Evolutionary conservation across 2,888 invertebrate species (phyloP).

Genomic region (Ashinkailepas kermadecensis): DNA sequence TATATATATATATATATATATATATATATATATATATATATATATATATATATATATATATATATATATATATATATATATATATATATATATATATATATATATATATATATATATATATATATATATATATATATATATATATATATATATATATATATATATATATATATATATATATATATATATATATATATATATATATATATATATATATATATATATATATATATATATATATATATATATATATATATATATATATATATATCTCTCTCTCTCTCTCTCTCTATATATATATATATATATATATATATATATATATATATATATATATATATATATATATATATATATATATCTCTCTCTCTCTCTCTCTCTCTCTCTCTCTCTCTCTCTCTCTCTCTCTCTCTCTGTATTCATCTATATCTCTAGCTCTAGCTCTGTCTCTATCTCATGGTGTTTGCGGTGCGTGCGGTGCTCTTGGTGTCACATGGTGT

Average conservation of each 20-base stretch:
- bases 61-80: not conserved
- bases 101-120: not conserved
- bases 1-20: too few species aligned
- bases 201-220: too few species aligned
- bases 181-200: too few species aligned
- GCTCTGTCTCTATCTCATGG: not conserved
- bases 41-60: too few species aligned
- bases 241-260: too few species aligned
- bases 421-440: too few species aligned
- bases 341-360: not conserved
- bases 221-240: not conserved
- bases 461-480: too few species aligned
- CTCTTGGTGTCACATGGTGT: too few species aligned
- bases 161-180: not conserved
- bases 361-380: slow-evolving; percentile 1
- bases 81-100: not conserved
- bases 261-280: slow-evolving; percentile 21
- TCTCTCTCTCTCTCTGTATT: not conserved
- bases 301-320: not conserved
- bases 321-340: not conserved
- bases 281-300: not conserved
- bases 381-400: not conserved
- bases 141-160: too few species aligned
- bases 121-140: too few species aligned
- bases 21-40: not conserved